A percentile compares a stretch with the other conserved stretches of the same genome.
Conservation (phyloP, 1,140 invertebrate species). For the Euglossa dilemma region DNA sequence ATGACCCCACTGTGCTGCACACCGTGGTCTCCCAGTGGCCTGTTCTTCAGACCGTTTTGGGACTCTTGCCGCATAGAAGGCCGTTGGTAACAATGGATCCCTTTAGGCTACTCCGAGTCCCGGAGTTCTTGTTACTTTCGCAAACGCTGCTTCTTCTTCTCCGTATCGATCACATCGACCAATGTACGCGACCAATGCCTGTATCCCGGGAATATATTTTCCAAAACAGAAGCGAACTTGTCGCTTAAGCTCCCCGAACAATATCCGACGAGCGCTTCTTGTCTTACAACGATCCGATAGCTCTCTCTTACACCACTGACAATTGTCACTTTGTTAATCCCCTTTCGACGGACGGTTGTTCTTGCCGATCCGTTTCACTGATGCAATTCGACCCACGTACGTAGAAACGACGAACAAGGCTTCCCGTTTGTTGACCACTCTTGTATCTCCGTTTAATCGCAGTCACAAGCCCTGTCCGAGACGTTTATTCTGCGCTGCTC, state of each 20-base stretch:
- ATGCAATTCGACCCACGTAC: not conserved
- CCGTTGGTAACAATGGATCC: slow-evolving; percentile 33
- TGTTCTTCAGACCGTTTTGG: slow-evolving; percentile 74
- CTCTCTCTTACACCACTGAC: not conserved
- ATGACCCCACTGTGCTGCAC: slow-evolving; percentile 78
- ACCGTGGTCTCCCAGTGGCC: slow-evolving; percentile 76
- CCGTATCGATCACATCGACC: not conserved
- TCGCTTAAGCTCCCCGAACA: too few relatives aligned
- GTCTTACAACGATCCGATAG: not conserved
- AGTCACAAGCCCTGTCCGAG: not conserved
- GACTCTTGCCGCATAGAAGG: slow-evolving; percentile 79
- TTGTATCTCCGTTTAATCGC: not conserved
- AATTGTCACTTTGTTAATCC: too few relatives aligned
- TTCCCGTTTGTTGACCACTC: too few relatives aligned
- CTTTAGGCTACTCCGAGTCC: not conserved
- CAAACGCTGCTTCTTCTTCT: not conserved
- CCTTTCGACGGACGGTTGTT: not conserved
- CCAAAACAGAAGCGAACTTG: not conserved
- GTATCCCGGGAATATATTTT: not conserved
- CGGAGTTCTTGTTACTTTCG: not conserved
- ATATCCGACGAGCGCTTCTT: too few relatives aligned
- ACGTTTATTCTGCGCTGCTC: not conserved
- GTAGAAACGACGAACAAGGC: not conserved
- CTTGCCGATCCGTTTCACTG: slow-evolving; percentile 4
- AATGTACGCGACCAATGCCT: not conserved